Conservation (phyloP, 2,888 invertebrate species). For the Dynastes hyllus region DNA sequence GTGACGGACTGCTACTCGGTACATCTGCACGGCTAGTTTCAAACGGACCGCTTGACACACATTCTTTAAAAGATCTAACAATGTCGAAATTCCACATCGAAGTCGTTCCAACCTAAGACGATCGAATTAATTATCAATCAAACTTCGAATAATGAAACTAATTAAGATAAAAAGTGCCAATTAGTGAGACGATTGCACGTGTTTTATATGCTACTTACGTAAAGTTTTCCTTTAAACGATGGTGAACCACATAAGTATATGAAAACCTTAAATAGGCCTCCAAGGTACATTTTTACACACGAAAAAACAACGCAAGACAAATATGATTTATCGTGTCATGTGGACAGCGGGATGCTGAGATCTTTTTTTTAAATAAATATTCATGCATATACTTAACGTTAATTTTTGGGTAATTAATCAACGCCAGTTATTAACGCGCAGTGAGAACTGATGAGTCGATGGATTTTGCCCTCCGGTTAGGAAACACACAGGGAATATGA, state of each 20-base stretch:
- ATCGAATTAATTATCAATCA: constrained; percentile 49
- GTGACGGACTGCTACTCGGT: not conserved
- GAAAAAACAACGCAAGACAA: constrained; percentile 6
- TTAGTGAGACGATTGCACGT: constrained; percentile 35
- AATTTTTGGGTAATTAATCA: constrained; percentile 39
- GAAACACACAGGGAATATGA: too few species aligned
- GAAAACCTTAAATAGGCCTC: constrained; percentile 24
- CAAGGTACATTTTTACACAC: constrained; percentile 21
- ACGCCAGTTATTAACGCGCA: constrained; percentile 26
- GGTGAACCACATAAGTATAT: constrained; percentile 15
- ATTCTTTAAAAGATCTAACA: constrained; percentile 35
- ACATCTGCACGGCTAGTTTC: constrained; percentile 6
- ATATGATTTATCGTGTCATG: constrained; percentile 46
- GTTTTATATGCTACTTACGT: constrained; percentile 27
- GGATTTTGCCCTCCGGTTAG: not conserved
- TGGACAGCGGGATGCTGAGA: constrained; percentile 33
- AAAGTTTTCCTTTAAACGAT: constrained; percentile 30
- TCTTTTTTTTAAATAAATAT: constrained; percentile 39
- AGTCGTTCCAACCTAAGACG: constrained; percentile 8
- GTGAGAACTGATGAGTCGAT: constrained; percentile 33
- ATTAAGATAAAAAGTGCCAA: constrained; percentile 48
- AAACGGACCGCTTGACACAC: constrained; percentile 32
- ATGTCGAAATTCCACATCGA: constrained; percentile 42
- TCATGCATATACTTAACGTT: constrained; percentile 29
- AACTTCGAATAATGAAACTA: constrained; percentile 45